These are phyloP conservation scores for Tenthredo scrophulariae DNA, from an alignment of 2,888 invertebrate species.

Conservation along the genomic window DNA sequence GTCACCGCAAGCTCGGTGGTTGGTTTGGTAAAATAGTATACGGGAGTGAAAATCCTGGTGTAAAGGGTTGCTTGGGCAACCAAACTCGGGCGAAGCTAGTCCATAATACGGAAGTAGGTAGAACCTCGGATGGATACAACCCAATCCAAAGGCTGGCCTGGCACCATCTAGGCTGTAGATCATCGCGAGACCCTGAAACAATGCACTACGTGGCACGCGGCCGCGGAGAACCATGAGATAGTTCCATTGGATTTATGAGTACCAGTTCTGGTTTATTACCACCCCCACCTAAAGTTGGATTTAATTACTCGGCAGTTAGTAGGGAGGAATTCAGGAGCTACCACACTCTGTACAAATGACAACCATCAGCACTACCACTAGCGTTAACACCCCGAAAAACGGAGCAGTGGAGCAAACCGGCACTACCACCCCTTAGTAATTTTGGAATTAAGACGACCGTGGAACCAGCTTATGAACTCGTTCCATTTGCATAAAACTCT, in stretches of 20 bases:
- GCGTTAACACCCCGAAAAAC: slow-evolving; percentile 13
- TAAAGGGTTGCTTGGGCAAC: neutral
- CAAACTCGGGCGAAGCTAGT: slow-evolving; percentile 10
- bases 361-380: slow-evolving; percentile 19
- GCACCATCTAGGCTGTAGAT: slow-evolving; percentile 41
- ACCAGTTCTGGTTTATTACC: slow-evolving; percentile 59
- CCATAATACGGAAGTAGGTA: slow-evolving; percentile 19
- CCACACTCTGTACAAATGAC: slow-evolving; percentile 34
- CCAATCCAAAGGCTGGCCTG: neutral
- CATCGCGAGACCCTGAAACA: slow-evolving; percentile 35
- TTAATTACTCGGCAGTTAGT: slow-evolving; percentile 61
- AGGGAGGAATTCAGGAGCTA: slow-evolving; percentile 11
- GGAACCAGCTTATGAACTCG: slow-evolving; percentile 20
- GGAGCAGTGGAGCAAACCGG: neutral
- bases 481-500: slow-evolving; percentile 41
- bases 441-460: slow-evolving; percentile 33
- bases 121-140: neutral
- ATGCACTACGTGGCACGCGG: slow-evolving; percentile 15
- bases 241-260: slow-evolving; percentile 61
- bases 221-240: slow-evolving; percentile 55
- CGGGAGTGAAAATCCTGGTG: neutral
- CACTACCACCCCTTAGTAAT: slow-evolving; percentile 31
- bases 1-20: slow-evolving; percentile 8
- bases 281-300: slow-evolving; percentile 57
- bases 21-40: neutral